Evolutionary conservation across 2,797 vertebrate genomes (phyloP), one percentile per base, ranked within the genome.

Genomic region (Propithecus deckenii): DNA sequence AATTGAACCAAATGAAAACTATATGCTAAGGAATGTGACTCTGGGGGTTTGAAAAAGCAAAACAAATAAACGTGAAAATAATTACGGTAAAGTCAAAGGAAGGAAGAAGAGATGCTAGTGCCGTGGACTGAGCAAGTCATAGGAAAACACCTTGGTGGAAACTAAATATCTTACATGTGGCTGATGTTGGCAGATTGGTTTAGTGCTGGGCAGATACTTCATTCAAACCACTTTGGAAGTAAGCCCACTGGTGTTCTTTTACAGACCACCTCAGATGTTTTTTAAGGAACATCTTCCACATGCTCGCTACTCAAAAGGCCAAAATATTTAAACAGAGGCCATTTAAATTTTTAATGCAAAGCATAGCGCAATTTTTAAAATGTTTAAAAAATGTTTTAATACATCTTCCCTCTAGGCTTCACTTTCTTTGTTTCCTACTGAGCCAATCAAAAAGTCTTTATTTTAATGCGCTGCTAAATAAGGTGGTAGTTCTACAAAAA

Each of bases 1-100:
- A 98, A 98, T 97, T 96, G 98, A 97, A 98, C 98, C 92, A 57
- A 97, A 95, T 86, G 92, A 87, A 95, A 97, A 89, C 91, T 72
- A 20, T 25, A 41, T 75, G 92, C 95, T 86, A n/a, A 96, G 96
- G 91, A 97, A 96, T 92, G 96, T 97, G 71, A 97, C 55, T 79
- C 85, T 22, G 43, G 80, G 80, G 90, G 72, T 79, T 50, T 95
- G 87, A 28, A 18, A 95, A 83, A 75, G n/a, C 86, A 79, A 61
- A 15, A 96, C 79, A 86, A 87, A 89, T 65, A 75, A 96, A 96
- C 4, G 38, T 13, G 50, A 84, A 93, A 80, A 80, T 38, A 15
- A 43, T 38, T 15, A 28, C 1, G 23, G 4, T 28, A 5, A 52
- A 61, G 76, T 14, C 28, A 0, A 52, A 89, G 72, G 67, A 18